Evolutionary conservation across 2,113 vertebrate genomes (phyloP).

Genomic region (Penelope pileata): DNA sequence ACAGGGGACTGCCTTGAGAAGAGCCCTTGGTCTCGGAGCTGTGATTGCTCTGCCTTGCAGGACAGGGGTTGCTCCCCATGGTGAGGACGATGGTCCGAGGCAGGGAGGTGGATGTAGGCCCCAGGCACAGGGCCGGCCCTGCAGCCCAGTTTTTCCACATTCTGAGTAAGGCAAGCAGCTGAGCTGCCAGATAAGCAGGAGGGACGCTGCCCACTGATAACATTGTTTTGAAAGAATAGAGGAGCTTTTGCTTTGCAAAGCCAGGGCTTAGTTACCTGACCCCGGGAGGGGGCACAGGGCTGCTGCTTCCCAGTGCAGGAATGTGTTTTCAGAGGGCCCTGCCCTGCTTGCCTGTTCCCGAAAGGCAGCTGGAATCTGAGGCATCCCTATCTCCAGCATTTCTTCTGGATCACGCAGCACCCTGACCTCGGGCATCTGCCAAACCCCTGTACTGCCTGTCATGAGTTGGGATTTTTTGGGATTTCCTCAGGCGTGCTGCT

Average conservation of each 20-base stretch:
- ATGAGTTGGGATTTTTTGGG: not conserved
- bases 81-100: not conserved
- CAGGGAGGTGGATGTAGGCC: not conserved
- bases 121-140: not conserved
- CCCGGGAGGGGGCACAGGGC: not conserved
- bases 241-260: constrained; percentile 25
- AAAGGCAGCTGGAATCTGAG: constrained; percentile 46
- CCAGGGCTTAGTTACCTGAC: not conserved
- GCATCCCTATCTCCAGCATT: constrained; percentile 28
- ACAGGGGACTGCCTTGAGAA: accelerated
- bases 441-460: not conserved
- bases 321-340: constrained; percentile 36
- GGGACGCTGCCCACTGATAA: constrained; percentile 1
- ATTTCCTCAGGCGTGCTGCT: not conserved
- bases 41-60: not conserved
- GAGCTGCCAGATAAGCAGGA: constrained; percentile 48
- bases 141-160: constrained; percentile 47
- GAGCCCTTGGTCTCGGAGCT: not conserved
- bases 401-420: not conserved
- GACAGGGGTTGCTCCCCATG: not conserved
- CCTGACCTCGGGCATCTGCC: not conserved
- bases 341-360: not conserved
- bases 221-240: constrained; percentile 58
- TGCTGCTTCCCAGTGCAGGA: constrained; percentile 8
- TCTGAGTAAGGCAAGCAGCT: constrained; percentile 21